phyloP scores from a whole-genome alignment of 2,113 vertebrate genomes.

The Callipepla californica region DNA sequence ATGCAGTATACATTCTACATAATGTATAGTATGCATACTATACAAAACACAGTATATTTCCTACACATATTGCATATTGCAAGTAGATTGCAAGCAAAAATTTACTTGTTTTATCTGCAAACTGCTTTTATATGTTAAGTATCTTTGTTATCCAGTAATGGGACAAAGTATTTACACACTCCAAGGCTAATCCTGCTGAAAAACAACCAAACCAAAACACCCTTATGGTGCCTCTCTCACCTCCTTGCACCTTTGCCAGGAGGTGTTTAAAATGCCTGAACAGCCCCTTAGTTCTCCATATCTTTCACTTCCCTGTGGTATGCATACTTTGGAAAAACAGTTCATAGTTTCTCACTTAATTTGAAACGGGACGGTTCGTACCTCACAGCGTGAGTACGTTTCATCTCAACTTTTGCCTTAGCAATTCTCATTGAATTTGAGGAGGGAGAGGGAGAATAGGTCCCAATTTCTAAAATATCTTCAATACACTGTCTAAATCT shows the following conservation, averaged over 20 bases:
- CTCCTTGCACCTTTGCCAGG: neutral
- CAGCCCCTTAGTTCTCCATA: too few relatives aligned
- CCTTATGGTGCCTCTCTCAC: neutral
- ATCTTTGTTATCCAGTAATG: neutral
- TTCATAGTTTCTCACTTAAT: neutral
- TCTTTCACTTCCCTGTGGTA: rapidly evolving
- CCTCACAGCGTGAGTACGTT: neutral
- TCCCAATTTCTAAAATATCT: neutral
- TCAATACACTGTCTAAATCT: neutral
- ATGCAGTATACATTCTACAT: neutral
- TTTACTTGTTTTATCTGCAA: neutral
- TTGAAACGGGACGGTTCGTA: neutral
- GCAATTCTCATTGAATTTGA: neutral
- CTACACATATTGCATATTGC: rapidly evolving
- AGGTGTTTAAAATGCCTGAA: neutral
- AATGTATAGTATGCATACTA: rapidly evolving
- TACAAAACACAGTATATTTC: neutral
- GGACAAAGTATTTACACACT: neutral
- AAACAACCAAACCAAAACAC: neutral
- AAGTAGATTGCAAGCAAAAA: neutral
- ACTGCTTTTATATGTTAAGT: neutral
- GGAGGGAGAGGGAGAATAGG: neutral
- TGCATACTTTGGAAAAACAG: neutral
- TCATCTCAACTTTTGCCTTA: neutral
- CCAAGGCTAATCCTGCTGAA: neutral